Base-by-base conservation (phyloP, 2,888 invertebrate genomes). In the Phrixothrix hirtus region DNA sequence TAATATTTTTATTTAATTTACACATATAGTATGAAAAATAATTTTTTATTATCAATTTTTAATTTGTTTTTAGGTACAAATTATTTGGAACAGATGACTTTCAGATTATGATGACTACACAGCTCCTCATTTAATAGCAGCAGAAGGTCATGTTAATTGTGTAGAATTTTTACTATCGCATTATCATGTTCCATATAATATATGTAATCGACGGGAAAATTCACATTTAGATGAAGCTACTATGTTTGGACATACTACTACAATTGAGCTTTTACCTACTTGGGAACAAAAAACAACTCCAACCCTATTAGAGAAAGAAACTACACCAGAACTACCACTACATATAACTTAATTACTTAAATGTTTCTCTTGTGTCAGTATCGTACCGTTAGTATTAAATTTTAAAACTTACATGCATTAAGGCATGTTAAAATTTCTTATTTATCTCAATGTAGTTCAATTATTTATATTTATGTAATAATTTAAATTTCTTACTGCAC, bases 61-160 rank as follows among this genome's bases (percentile, higher is more conserved):
- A 29, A 12, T 7, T 2, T 31, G 17, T 48, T 71, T 67, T 37
- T 70, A 87, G 88, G 68, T 91, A 91, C 71, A 86, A 88, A 64
- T 79, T 95, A 34, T 92, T 93, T 36, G 95, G 95, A 29, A 90
- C 94, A 87, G 93, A 97, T 70, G 92, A 3, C 78, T 92, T 58
- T 85, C 92, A 7, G 96, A 97, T 76, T 97, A 97, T 72, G 96
- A 97, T 72, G 94, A 95, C 0, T 84, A 96, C 50, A 96, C 96
- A 1, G 96, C 97, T 1, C 79, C 98, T 35, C 97, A 98, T 77
- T 82, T 98, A 67, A 94, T 96, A 1, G 88, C 96, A 0, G 91
- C 95, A 5, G 97, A 98, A 75, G 97, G 97, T 0, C 95, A 97
- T 68, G 75, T 90, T 29, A 85, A 89, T 59, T 92, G 92, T 70